Evolutionary conservation across 2,797 vertebrate species (phyloP).

Genomic region (Chelonia mydas): DNA sequence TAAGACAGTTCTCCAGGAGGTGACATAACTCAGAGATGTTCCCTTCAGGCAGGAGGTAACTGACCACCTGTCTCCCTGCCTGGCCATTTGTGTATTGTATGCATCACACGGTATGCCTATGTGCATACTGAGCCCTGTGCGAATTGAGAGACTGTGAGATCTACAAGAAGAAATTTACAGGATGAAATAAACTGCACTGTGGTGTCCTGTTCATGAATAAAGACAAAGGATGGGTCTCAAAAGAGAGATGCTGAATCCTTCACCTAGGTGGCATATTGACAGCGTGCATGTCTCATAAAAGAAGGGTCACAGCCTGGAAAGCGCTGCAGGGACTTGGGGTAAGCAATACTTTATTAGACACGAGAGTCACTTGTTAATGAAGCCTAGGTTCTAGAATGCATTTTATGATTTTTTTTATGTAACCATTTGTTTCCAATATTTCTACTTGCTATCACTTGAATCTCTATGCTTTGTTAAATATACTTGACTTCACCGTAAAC

Average conservation of each 20-base stretch:
- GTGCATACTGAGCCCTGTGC: not conserved
- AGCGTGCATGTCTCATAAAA: not conserved
- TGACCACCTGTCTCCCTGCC: not conserved
- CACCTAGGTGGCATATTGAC: not conserved
- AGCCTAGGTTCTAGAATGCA: not conserved
- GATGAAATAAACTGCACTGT: no score
- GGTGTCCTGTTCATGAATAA: no score
- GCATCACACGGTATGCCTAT: not conserved
- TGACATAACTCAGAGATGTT: not conserved
- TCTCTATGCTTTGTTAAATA: not conserved
- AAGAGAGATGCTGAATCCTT: not conserved
- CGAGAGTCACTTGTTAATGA: not conserved
- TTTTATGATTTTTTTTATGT: not conserved
- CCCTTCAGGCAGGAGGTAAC: not conserved
- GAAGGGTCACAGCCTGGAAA: no score
- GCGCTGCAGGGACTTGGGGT: no score
- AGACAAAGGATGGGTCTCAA: not conserved
- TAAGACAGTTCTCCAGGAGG: not conserved
- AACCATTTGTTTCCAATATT: not conserved
- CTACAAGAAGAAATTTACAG: no score
- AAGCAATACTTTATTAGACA: not conserved
- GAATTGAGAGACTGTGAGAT: not conserved
- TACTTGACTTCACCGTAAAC: not conserved
- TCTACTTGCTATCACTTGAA: not conserved
- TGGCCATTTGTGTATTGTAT: not conserved